Evolutionary conservation across 2,113 vertebrate genomes (phyloP).

Genomic region (Arenaria interpres): DNA sequence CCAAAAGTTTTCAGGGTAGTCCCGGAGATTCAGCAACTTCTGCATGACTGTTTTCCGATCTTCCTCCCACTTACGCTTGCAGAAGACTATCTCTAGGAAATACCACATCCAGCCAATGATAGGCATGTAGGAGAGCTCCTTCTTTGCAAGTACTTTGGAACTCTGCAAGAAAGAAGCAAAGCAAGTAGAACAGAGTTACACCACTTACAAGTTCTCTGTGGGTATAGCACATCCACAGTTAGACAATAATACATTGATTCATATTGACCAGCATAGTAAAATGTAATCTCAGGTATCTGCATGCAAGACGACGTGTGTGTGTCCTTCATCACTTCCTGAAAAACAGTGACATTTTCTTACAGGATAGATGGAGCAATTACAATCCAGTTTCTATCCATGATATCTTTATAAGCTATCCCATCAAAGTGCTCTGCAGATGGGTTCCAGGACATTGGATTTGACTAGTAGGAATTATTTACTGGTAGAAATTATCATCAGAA

Average conservation of each 20-base stretch:
- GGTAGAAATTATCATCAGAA: not conserved
- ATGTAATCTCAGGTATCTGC: not conserved
- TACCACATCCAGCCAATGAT: constrained; percentile 99
- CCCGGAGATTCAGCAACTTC: constrained; percentile 85
- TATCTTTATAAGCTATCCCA: not conserved
- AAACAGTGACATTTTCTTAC: not conserved
- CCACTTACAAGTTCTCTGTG: not conserved
- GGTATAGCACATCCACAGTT: not conserved
- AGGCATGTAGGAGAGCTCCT: constrained; percentile 91
- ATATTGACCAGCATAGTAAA: not conserved
- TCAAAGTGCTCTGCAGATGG: not conserved
- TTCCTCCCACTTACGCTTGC: constrained; percentile 94
- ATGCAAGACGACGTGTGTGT: not conserved
- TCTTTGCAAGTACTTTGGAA: constrained; percentile 95
- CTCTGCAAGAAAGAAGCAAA: constrained; percentile 77
- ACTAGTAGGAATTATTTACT: not conserved
- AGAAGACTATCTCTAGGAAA: constrained; percentile 97
- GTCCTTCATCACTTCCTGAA: not conserved
- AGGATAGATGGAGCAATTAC: not conserved
- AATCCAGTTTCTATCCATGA: not conserved
- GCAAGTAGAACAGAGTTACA: not conserved
- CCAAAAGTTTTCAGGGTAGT: constrained; percentile 93
- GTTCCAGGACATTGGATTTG: not conserved
- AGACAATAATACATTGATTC: not conserved
- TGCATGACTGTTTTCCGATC: constrained; percentile 84